Base-by-base conservation (phyloP, 2,113 vertebrate species). In the Poeciliopsis turrubarensis region DNA sequence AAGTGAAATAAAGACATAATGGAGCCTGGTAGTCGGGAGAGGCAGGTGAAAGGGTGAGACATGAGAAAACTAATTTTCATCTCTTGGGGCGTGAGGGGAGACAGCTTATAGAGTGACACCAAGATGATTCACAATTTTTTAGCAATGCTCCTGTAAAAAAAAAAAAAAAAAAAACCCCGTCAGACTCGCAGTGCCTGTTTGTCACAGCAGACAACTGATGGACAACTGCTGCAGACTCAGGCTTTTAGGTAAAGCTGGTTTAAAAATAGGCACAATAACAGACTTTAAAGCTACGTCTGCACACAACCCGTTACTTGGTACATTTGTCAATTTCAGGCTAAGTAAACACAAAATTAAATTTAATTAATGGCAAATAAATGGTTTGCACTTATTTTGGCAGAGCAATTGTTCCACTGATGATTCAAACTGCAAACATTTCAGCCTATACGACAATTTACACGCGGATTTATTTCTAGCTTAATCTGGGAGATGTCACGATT, bases 61-160 rank as follows among this genome's bases (percentile, higher is more conserved):
- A 79, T 73, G 77, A 22, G 63, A 65, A 85, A 73, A 79, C 65
- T 19, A 15, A 75, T 76, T 80, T 77, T 75, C 11, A 60, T 83
- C 69, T 81, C 73, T 51, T 3, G 3, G 63, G 63, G 51, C 15
- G 73, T 4, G 31, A 77, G 65, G 74, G 70, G 17, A 69, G 70
- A 70, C 60, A 51, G 70, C 30, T 60, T 60, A 54, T 78, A 69
- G 69, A 82, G 78, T 63, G 84, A 88, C 77, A 82, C 37, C 67
- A 74, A 86, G 80, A 80, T 91, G 87, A 92, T 93, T 93, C 89
- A 90, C 87, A 88, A 82, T 92, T 25, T 57, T 89, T 83, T 80
- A 70, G 79, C 60, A 61, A 83, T 65, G 80, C 87, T 85, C 85
- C 60, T 79, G 82, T 37, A 3, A 37, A 37, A 37, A 37, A 34